A percentile compares a stretch with the other conserved stretches of the same genome.
phyloP scores from a whole-genome alignment of 1,140 invertebrate genomes.

The Dendrolimus kikuchii region DNA sequence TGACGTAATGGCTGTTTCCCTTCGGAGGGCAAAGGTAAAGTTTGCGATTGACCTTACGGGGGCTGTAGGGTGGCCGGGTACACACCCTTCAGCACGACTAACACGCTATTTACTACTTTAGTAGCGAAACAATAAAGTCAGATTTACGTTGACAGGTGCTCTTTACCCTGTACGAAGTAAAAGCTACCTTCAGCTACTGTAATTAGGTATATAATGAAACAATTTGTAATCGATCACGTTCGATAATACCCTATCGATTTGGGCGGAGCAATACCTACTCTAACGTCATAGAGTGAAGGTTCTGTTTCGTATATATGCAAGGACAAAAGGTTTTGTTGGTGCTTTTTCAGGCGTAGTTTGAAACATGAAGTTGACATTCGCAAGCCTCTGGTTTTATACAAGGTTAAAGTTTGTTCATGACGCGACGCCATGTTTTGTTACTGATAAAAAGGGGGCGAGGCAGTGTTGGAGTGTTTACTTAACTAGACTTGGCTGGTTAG shows the following conservation, averaged over 20 bases:
- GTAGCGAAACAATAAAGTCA: conserved; percentile 21
- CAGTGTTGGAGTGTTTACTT: no score
- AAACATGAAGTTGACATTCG: conserved; percentile 21
- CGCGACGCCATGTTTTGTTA: conserved; percentile 21
- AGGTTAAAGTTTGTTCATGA: conserved; percentile 15
- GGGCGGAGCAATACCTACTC: conserved; percentile 22
- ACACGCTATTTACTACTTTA: conserved; percentile 27
- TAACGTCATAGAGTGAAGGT: conserved; percentile 15
- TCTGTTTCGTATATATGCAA: conserved; percentile 13
- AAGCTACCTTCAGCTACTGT: conserved; percentile 38
- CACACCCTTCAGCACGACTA: conserved; percentile 8
- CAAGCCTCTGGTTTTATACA: conserved; percentile 9
- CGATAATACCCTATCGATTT: conserved; percentile 16
- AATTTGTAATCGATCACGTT: conserved; percentile 44
- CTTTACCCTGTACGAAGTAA: conserved; percentile 20
- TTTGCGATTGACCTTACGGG: conserved; percentile 40
- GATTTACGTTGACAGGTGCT: conserved; percentile 22
- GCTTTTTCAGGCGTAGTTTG: conserved; percentile 15
- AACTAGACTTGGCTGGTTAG: no score
- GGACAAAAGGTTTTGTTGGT: conserved; percentile 13
- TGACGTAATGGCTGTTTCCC: conserved; percentile 23
- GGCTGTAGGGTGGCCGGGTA: conserved; percentile 16
- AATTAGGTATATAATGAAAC: conserved; percentile 47
- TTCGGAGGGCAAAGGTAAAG: conserved; percentile 27
- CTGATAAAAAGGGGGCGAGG: conserved; percentile 19